A percentile compares a stretch with the other conserved stretches of the same genome.
phyloP scores from a whole-genome alignment of 2,797 vertebrate genomes.

The Sylvilagus floridanus region DNA sequence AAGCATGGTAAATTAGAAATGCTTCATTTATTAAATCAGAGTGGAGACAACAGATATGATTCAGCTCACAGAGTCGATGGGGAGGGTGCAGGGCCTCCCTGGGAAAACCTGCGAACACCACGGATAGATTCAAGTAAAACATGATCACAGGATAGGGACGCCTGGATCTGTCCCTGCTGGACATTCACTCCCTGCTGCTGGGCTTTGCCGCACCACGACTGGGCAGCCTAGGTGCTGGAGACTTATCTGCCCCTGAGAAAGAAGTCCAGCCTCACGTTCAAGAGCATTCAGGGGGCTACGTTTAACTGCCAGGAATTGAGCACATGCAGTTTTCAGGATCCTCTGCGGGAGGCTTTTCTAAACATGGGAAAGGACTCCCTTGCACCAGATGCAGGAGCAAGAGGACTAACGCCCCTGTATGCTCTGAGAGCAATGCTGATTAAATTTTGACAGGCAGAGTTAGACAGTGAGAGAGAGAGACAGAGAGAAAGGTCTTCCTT shows the following conservation, averaged over 20 bases:
- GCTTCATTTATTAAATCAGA: neutral
- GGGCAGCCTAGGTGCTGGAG: accelerated
- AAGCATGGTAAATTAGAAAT: neutral
- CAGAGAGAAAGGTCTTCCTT: too few relatives aligned
- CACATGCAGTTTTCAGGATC: accelerated
- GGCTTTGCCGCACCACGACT: neutral
- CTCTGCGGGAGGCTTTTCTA: neutral
- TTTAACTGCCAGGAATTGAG: neutral
- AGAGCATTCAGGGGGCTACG: neutral
- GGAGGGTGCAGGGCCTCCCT: neutral
- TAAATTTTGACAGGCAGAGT: too few relatives aligned
- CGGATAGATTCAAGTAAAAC: accelerated
- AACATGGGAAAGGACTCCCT: accelerated
- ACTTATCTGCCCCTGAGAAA: neutral
- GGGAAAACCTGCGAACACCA: neutral
- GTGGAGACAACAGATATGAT: neutral
- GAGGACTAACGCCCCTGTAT: accelerated
- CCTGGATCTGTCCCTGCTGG: accelerated
- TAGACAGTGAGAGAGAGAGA: too few relatives aligned
- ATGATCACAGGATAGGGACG: accelerated
- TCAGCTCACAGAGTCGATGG: accelerated
- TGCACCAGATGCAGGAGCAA: accelerated
- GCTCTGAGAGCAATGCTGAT: neutral
- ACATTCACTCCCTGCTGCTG: accelerated
- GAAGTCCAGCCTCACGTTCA: accelerated